phyloP scores from a whole-genome alignment of 2,797 vertebrate species.

The Megalops cyprinoides region DNA sequence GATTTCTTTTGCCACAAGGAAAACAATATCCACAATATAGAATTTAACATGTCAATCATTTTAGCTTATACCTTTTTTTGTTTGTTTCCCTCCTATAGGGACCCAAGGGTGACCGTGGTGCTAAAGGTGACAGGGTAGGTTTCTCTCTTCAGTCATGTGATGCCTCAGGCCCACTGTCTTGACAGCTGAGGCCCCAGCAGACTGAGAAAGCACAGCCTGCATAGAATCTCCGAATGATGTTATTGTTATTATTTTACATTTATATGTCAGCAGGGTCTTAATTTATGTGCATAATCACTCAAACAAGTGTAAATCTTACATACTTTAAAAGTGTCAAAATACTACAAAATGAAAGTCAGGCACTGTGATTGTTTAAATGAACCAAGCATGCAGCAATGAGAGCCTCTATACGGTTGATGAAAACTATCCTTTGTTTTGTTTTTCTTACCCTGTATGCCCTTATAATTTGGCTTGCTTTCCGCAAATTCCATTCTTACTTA shows the following conservation, averaged over 20 bases:
- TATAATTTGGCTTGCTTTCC: not conserved
- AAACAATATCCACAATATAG: constrained; percentile 14
- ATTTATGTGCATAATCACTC: not conserved
- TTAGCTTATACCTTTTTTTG: not conserved
- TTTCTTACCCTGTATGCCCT: not conserved
- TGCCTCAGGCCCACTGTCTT: not conserved
- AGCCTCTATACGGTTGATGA: too few relatives aligned
- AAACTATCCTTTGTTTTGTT: not conserved
- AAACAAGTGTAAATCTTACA: not conserved
- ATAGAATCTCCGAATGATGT: not conserved
- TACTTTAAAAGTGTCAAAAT: too few relatives aligned
- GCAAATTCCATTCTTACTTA: not conserved
- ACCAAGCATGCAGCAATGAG: too few relatives aligned
- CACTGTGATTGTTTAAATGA: too few relatives aligned
- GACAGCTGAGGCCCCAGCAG: not conserved
- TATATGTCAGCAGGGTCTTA: not conserved
- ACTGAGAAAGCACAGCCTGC: not conserved
- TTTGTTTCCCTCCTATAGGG: constrained; percentile 57
- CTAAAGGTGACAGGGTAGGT: constrained; percentile 88
- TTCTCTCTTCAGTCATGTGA: not conserved
- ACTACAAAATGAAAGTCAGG: not conserved
- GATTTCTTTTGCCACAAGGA: not conserved
- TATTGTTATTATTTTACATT: not conserved
- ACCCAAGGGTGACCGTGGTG: constrained; percentile 85
- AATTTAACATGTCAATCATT: not conserved